Evolutionary conservation across 2,888 invertebrate species (phyloP), one percentile per base, ranked within the genome.

Genomic region (Spilarctia lutea): DNA sequence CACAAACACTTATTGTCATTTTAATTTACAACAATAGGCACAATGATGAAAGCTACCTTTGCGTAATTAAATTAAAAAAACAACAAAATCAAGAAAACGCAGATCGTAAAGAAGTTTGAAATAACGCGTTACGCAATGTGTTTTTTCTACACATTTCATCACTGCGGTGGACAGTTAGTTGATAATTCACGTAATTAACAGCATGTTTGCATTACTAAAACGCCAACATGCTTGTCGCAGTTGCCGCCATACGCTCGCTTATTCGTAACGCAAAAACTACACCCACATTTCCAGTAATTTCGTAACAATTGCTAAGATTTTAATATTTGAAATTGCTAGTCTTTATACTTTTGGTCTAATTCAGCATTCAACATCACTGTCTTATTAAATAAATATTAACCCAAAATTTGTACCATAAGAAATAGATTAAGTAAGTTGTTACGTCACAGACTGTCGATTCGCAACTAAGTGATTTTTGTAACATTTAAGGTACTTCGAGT

Each of bases 101-200:
- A 77, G 83, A 83, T 80, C 63, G 33, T 48, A 83, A 83, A 86
- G 81, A 78, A 80, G 78, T 81, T 80, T 78, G 73, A 85, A 85
- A 85, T 83, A 83, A 75, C 77, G 81, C 82, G 87, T 93, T 92
- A 91, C 86, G 89, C 88, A 91, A 93, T 87, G 87, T 87, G 73
- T 85, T 94, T 94, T 93, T 93, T 94, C 85, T 87, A 80, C 81
- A 89, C 92, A 93, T 94, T 94, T 94, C 92, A 91, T 92, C 91
- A 92, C 89, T 87, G 83, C 81, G 80, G 87, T 86, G 87, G 90
- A 91, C 92, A 90, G 91, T 91, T 88, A 89, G 89, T 87, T 89
- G 89, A 88, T 92, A 91, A 94, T 93, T 91, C 87, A 83, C 78
- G 91, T 89, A 94, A 95, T 94, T 94, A 93, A 88, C 89, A 85